Evolutionary conservation across 2,888 invertebrate genomes (phyloP).

Genomic region (Synanthedon vespiformis): DNA sequence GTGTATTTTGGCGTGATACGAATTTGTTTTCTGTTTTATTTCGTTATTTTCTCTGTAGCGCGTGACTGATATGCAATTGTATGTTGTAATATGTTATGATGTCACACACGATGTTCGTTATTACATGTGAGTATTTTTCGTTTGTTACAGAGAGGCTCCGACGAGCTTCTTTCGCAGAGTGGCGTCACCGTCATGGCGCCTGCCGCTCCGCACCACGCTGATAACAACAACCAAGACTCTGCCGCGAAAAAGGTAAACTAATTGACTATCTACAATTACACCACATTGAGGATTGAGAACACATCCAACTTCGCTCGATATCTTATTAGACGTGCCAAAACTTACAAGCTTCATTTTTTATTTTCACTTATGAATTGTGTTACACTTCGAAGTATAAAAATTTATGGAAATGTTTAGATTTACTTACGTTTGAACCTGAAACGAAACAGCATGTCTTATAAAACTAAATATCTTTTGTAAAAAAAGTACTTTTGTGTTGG

Average conservation of each 20-base stretch:
- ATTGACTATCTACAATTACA: no score
- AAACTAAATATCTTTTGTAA: no score
- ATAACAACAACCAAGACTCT: conserved; percentile 92
- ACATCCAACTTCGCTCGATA: no score
- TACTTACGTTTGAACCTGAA: no score
- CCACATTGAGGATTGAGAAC: no score
- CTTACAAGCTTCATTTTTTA: no score
- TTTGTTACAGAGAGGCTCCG: conserved; percentile 90
- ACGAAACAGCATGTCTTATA: no score
- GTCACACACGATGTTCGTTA: background rate
- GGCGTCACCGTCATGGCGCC: conserved; percentile 94
- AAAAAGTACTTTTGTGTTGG: no score
- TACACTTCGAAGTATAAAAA: no score
- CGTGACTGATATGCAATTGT: background rate
- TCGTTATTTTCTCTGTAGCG: background rate
- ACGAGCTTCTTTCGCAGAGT: conserved; percentile 96
- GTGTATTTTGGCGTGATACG: conserved; percentile 29
- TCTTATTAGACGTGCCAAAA: no score
- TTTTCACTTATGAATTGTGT: no score
- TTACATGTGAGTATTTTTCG: conserved; percentile 7
- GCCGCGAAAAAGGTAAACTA: conserved; percentile 92
- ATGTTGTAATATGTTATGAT: background rate
- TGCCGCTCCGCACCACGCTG: conserved; percentile 88
- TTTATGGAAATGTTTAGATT: no score
- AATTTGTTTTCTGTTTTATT: conserved; percentile 46